Base-by-base conservation (phyloP, 2,797 vertebrate species). In the Gallinago nigripennis region DNA sequence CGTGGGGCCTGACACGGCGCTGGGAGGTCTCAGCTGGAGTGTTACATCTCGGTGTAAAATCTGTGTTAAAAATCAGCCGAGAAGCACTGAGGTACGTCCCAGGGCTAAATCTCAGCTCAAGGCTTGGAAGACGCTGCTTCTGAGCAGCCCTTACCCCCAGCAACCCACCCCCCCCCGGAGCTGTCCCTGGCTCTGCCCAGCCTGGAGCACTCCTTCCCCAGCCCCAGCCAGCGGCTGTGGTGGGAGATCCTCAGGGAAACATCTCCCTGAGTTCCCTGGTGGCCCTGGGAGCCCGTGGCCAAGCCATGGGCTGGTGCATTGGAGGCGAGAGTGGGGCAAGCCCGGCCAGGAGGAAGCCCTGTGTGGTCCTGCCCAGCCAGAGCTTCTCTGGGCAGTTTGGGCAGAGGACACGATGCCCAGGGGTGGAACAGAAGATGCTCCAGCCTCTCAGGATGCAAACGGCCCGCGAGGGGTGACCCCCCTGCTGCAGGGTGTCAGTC, bases 221-320 rank as follows among this genome's bases (percentile, higher is more conserved):
- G 3, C 16, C 30, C 56, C 3, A 4, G 37, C 21, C 3, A 54
- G 68, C 13, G 5, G 69, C 14, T 9, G 0, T 12, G 39, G 43
- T 24, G 48, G 35, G 41, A 16, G 24, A 30, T 45, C 11, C 2
- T 3, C 18, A 6, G 27, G 18, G 33, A 16, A 61, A 23, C 53
- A 5, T 51, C 41, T 27, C 16, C 45, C 61, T 11, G 0, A 24
- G 5, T 5, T 64, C 33, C 48, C 28, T 6, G 0, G 58, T 9
- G 69, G 31, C 46, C 16, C 50, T 5, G 19, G 41, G 60, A 72
- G 21, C 43, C 56, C 3, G 0, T 3, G 54, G 64, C 27, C 1
- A 6, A 46, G 30, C n/a, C 60, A 11, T 18, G 0, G 2, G 39
- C 48, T 51, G 0, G 20, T 5, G 54, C 0, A 3, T 54, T 8